Evolutionary conservation across 1,140 invertebrate genomes (phyloP).

Genomic region (Trypoxylus dichotomus): DNA sequence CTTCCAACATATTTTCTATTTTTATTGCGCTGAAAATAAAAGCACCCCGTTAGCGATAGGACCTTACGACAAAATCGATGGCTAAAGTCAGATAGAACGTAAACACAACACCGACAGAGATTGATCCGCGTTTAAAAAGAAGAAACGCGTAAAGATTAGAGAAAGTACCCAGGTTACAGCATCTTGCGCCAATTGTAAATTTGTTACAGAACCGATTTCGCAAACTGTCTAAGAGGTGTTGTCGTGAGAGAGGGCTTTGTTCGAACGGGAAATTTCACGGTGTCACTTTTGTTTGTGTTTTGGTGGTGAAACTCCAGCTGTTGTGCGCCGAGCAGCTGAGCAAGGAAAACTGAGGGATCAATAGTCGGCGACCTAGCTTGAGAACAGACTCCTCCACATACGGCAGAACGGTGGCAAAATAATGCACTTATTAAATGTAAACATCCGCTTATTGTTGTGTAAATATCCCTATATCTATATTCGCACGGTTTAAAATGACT

Average conservation of each 20-base stretch:
- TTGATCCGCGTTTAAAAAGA: background rate
- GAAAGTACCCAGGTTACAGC: background rate
- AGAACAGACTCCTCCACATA: background rate
- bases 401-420: background rate
- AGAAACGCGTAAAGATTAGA: background rate
- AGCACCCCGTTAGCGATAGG: background rate
- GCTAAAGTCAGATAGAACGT: background rate
- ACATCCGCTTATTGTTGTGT: conserved; percentile 7
- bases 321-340: conserved; percentile 19
- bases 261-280: background rate
- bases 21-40: background rate
- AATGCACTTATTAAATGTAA: background rate
- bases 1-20: background rate
- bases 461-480: background rate
- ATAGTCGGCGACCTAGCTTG: conserved; percentile 6
- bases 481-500: too few species aligned
- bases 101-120: conserved; percentile 13
- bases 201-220: background rate
- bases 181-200: background rate
- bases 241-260: background rate
- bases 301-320: conserved; percentile 5
- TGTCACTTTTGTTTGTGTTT: conserved; percentile 25
- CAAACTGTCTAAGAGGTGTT: background rate
- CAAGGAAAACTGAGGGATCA: conserved; percentile 13
- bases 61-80: background rate